Evolutionary conservation across 2,113 vertebrate genomes (phyloP).

Genomic region (Loxodonta africana): DNA sequence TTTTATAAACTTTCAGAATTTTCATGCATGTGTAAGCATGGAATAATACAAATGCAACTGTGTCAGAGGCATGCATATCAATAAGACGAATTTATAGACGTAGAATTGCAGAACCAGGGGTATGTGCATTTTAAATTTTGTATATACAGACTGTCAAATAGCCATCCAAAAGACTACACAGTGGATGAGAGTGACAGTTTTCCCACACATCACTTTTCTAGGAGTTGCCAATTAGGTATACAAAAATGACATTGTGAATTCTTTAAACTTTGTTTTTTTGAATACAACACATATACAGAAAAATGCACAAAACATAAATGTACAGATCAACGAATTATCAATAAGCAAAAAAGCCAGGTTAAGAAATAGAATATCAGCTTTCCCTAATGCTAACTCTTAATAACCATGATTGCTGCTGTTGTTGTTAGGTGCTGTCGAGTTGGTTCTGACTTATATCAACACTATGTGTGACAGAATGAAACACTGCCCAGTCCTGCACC

Average conservation of each 20-base stretch:
- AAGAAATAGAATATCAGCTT: constrained; percentile 18
- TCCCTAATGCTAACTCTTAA: neutral
- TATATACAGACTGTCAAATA: neutral
- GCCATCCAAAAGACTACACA: neutral
- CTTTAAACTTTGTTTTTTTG: neutral
- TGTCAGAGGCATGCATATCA: neutral
- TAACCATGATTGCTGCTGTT: neutral
- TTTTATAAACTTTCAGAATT: neutral
- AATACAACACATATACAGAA: neutral
- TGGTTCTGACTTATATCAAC: neutral
- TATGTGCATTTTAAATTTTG: neutral
- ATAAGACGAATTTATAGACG: neutral
- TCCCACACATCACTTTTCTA: neutral
- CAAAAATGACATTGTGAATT: neutral
- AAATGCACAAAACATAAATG: neutral
- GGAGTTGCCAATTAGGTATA: neutral
- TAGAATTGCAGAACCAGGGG: neutral
- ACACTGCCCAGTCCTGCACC: too few relatives aligned
- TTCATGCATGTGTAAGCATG: neutral
- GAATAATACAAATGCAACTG: neutral
- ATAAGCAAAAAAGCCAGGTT: neutral
- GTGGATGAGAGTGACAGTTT: neutral
- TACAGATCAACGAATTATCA: neutral
- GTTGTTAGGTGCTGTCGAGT: neutral
- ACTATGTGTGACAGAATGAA: neutral